These are phyloP conservation scores for Antidorcas marsupialis DNA, from an alignment of 2,113 vertebrate species.

Conservation along the genomic window DNA sequence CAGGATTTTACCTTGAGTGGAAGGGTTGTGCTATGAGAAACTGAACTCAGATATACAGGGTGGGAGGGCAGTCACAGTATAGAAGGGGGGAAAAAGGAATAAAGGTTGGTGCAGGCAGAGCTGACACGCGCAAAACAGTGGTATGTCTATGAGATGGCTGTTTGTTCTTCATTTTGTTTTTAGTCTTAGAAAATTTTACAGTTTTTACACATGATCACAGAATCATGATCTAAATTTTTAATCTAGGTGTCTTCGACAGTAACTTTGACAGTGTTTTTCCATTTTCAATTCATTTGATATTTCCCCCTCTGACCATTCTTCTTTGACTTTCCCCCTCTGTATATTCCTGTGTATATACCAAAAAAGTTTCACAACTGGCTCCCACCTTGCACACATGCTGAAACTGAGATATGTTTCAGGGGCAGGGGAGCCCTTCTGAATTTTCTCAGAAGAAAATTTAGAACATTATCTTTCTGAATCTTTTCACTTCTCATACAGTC, in stretches of 20 bases:
- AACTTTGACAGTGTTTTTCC: background rate
- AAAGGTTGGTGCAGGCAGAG: background rate
- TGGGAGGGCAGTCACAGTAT: background rate
- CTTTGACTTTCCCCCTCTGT: background rate
- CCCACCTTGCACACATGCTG: background rate
- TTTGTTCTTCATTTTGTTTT: background rate
- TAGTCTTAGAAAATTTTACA: background rate
- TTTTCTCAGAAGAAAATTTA: background rate
- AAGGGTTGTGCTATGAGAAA: background rate
- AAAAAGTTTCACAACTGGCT: background rate
- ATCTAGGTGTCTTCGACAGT: background rate
- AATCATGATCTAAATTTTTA: background rate
- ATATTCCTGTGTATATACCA: background rate
- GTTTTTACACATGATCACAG: background rate
- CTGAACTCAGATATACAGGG: background rate
- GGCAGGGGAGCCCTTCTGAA: background rate
- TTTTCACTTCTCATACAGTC: background rate
- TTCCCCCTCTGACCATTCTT: background rate
- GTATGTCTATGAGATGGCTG: background rate
- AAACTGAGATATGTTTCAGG: background rate
- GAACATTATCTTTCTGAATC: background rate
- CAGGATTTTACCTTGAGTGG: background rate
- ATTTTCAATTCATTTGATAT: background rate
- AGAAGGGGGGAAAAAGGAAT: rapidly evolving
- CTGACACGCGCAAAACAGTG: rapidly evolving